These are phyloP conservation scores for Trissolcus japonicus DNA, from an alignment of 2,888 invertebrate genomes.

Conservation along the genomic window DNA sequence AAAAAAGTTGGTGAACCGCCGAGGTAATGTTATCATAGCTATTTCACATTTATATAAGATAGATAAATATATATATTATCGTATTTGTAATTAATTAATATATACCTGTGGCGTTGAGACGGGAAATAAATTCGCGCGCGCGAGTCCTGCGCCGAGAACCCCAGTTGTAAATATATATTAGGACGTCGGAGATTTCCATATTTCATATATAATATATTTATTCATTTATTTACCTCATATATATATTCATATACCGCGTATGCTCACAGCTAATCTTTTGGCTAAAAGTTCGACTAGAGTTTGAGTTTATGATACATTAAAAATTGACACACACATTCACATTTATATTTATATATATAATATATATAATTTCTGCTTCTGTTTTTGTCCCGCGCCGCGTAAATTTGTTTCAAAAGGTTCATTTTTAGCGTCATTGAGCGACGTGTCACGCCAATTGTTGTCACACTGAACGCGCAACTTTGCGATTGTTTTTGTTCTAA, in stretches of 20 bases:
- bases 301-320: constrained; percentile 70
- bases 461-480: constrained; percentile 38
- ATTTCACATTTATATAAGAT: constrained; percentile 62
- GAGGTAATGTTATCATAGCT: constrained; percentile 58
- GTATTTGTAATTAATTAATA: constrained; percentile 48
- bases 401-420: constrained; percentile 37
- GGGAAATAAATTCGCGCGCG: constrained; percentile 58
- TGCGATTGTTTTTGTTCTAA: constrained; percentile 23
- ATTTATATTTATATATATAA: constrained; percentile 50
- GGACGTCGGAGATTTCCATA: constrained; percentile 58
- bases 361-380: constrained; percentile 45
- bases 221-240: constrained; percentile 40
- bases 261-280: constrained; percentile 53
- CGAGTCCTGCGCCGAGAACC: constrained; percentile 51
- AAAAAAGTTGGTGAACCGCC: constrained; percentile 64
- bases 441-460: constrained; percentile 43
- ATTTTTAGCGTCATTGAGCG: constrained; percentile 50
- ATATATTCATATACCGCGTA: constrained; percentile 50
- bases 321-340: constrained; percentile 73
- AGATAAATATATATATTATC: constrained; percentile 59
- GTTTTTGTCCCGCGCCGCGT: constrained; percentile 24
- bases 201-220: constrained; percentile 51
- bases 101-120: constrained; percentile 57
- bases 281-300: constrained; percentile 64
- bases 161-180: constrained; percentile 58